phyloP scores from a whole-genome alignment of 2,797 vertebrate genomes.

The Myioborus melanocephalus region DNA sequence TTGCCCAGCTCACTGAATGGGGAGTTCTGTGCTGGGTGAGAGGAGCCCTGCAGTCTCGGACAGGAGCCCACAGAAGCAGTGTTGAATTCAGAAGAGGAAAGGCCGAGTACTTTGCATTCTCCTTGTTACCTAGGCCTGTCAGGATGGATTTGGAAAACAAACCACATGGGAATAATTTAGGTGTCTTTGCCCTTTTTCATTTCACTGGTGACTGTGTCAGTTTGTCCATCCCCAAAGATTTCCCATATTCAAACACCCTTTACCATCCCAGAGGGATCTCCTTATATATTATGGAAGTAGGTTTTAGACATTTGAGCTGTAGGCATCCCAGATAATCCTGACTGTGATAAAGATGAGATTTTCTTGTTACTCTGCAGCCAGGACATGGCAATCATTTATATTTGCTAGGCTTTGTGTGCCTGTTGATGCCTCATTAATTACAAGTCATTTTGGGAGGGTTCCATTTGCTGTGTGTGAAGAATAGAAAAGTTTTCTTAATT shows the following conservation, averaged over 20 bases:
- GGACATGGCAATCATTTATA: background rate
- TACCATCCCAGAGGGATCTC: background rate
- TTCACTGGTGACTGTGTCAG: background rate
- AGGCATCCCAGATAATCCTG: background rate
- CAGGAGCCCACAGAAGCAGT: slow-evolving; percentile 12
- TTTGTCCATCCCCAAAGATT: background rate
- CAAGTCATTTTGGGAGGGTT: background rate
- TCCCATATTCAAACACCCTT: background rate
- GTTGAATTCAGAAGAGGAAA: slow-evolving; percentile 7
- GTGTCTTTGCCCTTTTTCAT: background rate
- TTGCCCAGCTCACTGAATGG: slow-evolving; percentile 12
- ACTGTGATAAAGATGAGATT: background rate
- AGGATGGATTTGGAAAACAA: background rate
- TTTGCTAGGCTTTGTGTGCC: background rate
- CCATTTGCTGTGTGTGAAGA: background rate
- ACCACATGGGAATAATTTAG: background rate
- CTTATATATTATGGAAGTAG: background rate
- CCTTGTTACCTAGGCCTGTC: background rate
- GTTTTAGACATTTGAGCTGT: background rate
- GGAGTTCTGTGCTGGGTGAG: background rate
- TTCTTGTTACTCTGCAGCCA: background rate
- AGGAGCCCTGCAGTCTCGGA: background rate
- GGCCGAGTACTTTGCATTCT: background rate
- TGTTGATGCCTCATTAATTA: background rate
- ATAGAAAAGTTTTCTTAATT: background rate